Percentiles rank a stretch among this genome's conserved stretches.
phyloP scores from a whole-genome alignment of 2,888 invertebrate genomes.

The Palloptera scutellata region DNA sequence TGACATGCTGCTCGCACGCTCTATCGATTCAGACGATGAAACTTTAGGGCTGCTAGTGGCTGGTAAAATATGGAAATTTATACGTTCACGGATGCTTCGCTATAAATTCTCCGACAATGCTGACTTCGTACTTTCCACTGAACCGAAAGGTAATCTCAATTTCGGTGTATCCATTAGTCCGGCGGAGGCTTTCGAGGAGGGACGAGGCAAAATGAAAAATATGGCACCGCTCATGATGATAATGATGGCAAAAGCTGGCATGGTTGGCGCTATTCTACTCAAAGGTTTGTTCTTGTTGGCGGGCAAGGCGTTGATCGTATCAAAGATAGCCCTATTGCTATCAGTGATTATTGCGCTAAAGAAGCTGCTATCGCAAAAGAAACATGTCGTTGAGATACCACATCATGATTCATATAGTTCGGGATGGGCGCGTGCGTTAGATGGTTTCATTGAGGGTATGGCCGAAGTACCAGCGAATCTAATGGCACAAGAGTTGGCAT shows the following conservation, averaged over 20 bases:
- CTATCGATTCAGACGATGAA: slow-evolving; percentile 68
- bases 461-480: slow-evolving; percentile 64
- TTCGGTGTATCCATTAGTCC: slow-evolving; percentile 75
- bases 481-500: slow-evolving; percentile 67
- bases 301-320: slow-evolving; percentile 84
- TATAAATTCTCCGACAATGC: slow-evolving; percentile 82
- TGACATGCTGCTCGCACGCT: slow-evolving; percentile 66
- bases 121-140: slow-evolving; percentile 78
- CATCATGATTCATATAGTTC: slow-evolving; percentile 69
- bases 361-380: slow-evolving; percentile 77
- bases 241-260: slow-evolving; percentile 81
- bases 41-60: slow-evolving; percentile 72
- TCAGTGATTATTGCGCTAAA: slow-evolving; percentile 84
- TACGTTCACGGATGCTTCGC: slow-evolving; percentile 78
- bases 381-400: slow-evolving; percentile 74
- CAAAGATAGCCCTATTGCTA: slow-evolving; percentile 82
- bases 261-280: slow-evolving; percentile 81
- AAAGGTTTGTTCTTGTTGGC: slow-evolving; percentile 83
- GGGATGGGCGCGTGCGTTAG: slow-evolving; percentile 70
- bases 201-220: slow-evolving; percentile 77
- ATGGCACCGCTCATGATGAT: slow-evolving; percentile 78
- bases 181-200: slow-evolving; percentile 69
- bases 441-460: slow-evolving; percentile 63
- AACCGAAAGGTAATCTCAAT: slow-evolving; percentile 70
- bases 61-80: slow-evolving; percentile 79